These are phyloP conservation scores for Cheilosia impressa DNA, from an alignment of 2,888 invertebrate genomes.

Conservation along the genomic window DNA sequence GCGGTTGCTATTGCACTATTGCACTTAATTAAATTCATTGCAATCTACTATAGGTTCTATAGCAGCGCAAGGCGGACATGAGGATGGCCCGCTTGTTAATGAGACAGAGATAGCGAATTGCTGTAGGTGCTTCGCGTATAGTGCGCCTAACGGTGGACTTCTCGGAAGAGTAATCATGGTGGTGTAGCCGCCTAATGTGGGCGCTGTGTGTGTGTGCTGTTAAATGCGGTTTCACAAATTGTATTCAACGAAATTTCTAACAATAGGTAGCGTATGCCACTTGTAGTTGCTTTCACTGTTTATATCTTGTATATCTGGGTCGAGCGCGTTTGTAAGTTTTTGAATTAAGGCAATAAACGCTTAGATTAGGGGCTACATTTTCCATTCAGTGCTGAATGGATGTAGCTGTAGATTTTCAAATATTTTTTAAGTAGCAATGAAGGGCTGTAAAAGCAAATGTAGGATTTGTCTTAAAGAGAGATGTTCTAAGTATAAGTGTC, in stretches of 20 bases:
- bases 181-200: slow-evolving; percentile 9
- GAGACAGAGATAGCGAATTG: slow-evolving; percentile 9
- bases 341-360: slow-evolving; percentile 38
- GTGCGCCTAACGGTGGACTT: slow-evolving; percentile 8
- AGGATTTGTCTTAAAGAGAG: too few relatives aligned
- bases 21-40: slow-evolving; percentile 75
- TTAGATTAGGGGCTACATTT: background rate
- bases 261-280: background rate
- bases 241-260: slow-evolving; percentile 33
- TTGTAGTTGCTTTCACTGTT: background rate
- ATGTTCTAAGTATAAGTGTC: too few relatives aligned
- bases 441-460: too few relatives aligned
- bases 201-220: background rate
- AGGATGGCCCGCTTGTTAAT: slow-evolving; percentile 3
- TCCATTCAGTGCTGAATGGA: too few relatives aligned
- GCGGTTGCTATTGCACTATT: slow-evolving; percentile 70
- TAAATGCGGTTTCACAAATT: slow-evolving; percentile 61
- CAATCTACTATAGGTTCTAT: slow-evolving; percentile 31
- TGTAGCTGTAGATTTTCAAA: too few relatives aligned
- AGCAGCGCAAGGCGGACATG: background rate
- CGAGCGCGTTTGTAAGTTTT: background rate
- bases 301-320: background rate
- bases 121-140: slow-evolving; percentile 2
- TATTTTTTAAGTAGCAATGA: too few relatives aligned
- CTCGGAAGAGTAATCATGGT: slow-evolving; percentile 26